Evolutionary conservation across 2,113 vertebrate species (phyloP).

Genomic region (Leucoraja erinaceus): DNA sequence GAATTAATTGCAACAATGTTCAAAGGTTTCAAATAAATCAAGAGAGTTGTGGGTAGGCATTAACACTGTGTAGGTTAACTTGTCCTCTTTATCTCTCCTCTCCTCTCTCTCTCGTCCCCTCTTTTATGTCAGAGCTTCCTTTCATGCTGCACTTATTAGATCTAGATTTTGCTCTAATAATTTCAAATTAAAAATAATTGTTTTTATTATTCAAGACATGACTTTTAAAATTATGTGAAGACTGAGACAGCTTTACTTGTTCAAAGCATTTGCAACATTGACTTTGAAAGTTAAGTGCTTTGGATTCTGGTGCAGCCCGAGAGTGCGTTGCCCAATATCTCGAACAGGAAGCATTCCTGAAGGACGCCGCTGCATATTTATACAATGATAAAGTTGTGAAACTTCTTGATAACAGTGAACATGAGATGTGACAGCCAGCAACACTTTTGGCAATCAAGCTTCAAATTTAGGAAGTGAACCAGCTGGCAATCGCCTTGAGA

Average conservation of each 20-base stretch:
- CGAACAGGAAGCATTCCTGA: slow-evolving; percentile 35
- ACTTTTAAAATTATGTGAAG: neutral
- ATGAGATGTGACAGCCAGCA: slow-evolving; percentile 34
- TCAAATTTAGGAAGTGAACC: slow-evolving; percentile 28
- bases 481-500: slow-evolving; percentile 37
- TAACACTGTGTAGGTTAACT: neutral
- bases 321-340: slow-evolving; percentile 17
- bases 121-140: neutral
- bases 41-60: neutral
- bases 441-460: slow-evolving; percentile 24
- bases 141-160: too few species aligned
- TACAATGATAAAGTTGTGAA: slow-evolving; percentile 38
- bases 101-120: neutral
- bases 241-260: neutral
- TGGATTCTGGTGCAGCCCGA: slow-evolving; percentile 2
- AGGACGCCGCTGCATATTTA: slow-evolving; percentile 33
- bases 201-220: neutral
- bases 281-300: slow-evolving; percentile 29
- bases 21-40: neutral
- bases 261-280: slow-evolving; percentile 21
- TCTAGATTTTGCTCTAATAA: neutral
- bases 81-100: neutral
- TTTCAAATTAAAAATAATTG: neutral
- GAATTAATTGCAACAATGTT: slow-evolving; percentile 3
- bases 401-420: slow-evolving; percentile 31